Evolutionary conservation across 2,797 vertebrate genomes (phyloP).

Genomic region (Falco naumanni): DNA sequence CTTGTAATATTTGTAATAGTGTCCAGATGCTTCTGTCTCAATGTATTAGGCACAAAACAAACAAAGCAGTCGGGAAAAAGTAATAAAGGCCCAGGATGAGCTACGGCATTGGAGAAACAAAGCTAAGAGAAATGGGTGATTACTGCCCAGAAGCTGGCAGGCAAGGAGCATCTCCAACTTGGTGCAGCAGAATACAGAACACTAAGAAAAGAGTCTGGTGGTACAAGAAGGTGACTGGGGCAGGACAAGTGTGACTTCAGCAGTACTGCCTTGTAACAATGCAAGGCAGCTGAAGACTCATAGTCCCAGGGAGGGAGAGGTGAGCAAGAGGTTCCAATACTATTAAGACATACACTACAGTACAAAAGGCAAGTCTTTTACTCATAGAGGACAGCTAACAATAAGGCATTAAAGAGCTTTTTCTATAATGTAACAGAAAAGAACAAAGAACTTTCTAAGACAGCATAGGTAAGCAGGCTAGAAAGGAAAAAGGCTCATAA

Average conservation of each 20-base stretch:
- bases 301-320: neutral
- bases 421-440: neutral
- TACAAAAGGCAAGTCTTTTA: neutral
- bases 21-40: neutral
- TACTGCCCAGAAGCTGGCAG: neutral
- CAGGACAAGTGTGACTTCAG: neutral
- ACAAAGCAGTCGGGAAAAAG: neutral
- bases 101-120: neutral
- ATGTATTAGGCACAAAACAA: neutral
- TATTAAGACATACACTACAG: neutral
- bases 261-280: accelerated
- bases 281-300: neutral
- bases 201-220: neutral
- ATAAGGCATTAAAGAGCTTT: neutral
- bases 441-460: neutral
- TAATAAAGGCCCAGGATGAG: neutral
- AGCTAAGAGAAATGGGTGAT: neutral
- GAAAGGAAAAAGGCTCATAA: neutral
- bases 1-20: neutral
- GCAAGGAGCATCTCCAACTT: neutral
- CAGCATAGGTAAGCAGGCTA: neutral
- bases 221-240: neutral
- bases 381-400: neutral
- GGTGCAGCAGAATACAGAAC: neutral
- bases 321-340: neutral